Evolutionary conservation across 1,140 invertebrate genomes (phyloP).

Genomic region (Ridgeia piscesae): DNA sequence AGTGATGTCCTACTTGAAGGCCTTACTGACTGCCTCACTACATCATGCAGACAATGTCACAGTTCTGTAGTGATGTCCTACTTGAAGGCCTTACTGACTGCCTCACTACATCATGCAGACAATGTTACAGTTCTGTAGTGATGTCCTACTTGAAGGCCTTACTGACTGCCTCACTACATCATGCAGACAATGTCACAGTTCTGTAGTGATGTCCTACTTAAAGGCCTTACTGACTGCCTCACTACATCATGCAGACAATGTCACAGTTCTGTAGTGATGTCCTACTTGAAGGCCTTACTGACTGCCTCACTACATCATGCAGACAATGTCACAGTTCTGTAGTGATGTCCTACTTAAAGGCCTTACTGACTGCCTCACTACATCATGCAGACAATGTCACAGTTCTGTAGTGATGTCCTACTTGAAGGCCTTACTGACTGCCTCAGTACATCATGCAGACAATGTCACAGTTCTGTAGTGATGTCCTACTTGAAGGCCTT

Average conservation of each 20-base stretch:
- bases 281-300: not conserved
- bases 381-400: too few relatives aligned
- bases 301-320: too few relatives aligned
- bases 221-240: not conserved
- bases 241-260: too few relatives aligned
- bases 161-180: not conserved
- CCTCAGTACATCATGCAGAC: too few relatives aligned
- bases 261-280: not conserved
- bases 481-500: not conserved
- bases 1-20: not conserved
- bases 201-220: not conserved
- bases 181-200: too few relatives aligned
- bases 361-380: not conserved
- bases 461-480: not conserved
- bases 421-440: not conserved
- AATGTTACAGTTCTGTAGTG: not conserved
- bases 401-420: not conserved
- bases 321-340: slow-evolving; percentile 4
- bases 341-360: not conserved
- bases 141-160: not conserved
- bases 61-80: not conserved
- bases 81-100: not conserved
- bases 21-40: not conserved
- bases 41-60: too few relatives aligned
- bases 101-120: too few relatives aligned